phyloP scores from a whole-genome alignment of 2,113 vertebrate species.

The Tupaia chinensis region DNA sequence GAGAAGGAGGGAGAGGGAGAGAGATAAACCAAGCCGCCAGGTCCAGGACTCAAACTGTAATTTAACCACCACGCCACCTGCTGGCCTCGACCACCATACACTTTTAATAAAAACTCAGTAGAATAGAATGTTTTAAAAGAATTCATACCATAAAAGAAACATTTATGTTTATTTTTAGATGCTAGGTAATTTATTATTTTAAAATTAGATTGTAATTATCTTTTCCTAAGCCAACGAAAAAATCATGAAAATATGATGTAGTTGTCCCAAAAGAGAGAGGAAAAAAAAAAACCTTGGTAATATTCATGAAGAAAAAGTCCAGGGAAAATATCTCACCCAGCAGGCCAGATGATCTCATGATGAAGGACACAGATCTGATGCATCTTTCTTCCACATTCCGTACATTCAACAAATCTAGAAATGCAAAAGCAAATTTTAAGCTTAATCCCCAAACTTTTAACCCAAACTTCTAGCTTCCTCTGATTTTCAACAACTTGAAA shows the following conservation, averaged over 20 bases:
- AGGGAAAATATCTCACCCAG: slow-evolving; percentile 90
- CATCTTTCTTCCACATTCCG: slow-evolving; percentile 98
- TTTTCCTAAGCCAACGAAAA: background rate
- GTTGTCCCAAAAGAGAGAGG: background rate
- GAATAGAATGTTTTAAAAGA: background rate
- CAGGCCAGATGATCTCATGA: slow-evolving; percentile 97
- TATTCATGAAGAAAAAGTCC: background rate
- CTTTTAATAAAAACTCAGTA: background rate
- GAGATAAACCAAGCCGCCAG: too few species aligned
- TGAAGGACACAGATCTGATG: slow-evolving; percentile 99
- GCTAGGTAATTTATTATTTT: background rate
- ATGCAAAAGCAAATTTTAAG: background rate
- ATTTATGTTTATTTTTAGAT: background rate
- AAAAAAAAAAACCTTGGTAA: background rate
- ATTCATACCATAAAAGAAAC: background rate
- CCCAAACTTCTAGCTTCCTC: background rate
- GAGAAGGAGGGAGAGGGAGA: too few species aligned
- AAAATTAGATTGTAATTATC: background rate
- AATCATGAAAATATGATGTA: background rate
- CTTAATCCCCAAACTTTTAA: background rate
- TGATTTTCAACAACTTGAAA: slow-evolving; percentile 12
- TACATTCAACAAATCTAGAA: slow-evolving; percentile 96
- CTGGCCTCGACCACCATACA: background rate
- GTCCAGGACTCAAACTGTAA: too few species aligned
- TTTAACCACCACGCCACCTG: too few species aligned